Evolutionary conservation across 2,113 vertebrate species (phyloP), one percentile per base, ranked within the genome.

Genomic region (Pithys albifrons): DNA sequence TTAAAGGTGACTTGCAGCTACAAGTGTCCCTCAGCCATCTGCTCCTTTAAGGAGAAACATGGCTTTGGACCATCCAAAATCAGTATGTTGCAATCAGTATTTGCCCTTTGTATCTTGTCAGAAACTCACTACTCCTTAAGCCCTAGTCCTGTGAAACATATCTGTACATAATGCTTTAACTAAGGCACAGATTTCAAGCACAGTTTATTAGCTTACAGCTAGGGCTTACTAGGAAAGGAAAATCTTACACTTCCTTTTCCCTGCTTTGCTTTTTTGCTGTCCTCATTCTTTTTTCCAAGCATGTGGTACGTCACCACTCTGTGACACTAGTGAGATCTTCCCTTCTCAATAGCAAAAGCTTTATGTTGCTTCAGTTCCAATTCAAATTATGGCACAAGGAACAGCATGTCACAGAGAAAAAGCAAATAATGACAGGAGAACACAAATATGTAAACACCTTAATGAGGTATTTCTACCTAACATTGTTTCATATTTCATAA

Each of bases 221-320:
- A 31, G 11, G 14, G 3, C 23, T 84, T 58, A 31, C 14, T 23
- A 43, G 8, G 19, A 86, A 76, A 35, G 4, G 8, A 39, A 71
- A 86, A 43, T 33, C 6, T 43, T 25, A 2, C 3, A 27, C 48
- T 80, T 87, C 9, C 28, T 61, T 61, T n/a, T 41, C 33, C 24
- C 13, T 84, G 3, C 25, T 37, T 69, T 62, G 19, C 3, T 74
- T 84, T 73, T 59, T 67, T n/a, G 16, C 12, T 76, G 23, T 27
- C 14, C 7, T 80, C 19, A 48, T 73, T 25, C 33, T 17, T 57
- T 5, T 82, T 66, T 49, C 61, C 43, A 78, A 51, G 41, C 24
- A 27, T 1, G 6, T 20, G 18, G 6, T 25, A 23, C 15, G 22
- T 35, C 1, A 3, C 9, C 2, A 18, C 13, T 51, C 31, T 5